Percentiles rank a stretch among this genome's conserved stretches.
phyloP scores from a whole-genome alignment of 2,888 invertebrate genomes.

The Callyntrura sp. region DNA sequence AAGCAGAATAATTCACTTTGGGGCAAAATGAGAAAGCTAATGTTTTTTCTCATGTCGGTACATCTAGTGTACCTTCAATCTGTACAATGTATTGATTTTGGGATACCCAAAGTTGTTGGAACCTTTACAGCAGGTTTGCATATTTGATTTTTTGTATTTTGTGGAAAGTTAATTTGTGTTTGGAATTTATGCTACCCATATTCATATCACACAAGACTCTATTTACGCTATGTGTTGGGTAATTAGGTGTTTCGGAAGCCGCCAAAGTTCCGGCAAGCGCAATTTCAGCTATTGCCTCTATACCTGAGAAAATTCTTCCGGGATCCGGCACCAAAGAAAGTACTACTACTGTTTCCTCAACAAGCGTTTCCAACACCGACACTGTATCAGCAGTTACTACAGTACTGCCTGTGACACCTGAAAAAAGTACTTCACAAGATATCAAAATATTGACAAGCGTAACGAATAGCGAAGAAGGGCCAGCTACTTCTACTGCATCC shows the following conservation, averaged over 20 bases:
- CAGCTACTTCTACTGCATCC: background rate
- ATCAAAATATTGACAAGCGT: too few species aligned
- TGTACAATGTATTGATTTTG: too few species aligned
- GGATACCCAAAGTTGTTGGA: too few species aligned
- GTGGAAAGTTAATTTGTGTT: too few species aligned
- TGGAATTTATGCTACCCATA: too few species aligned
- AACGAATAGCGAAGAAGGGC: background rate
- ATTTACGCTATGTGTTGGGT: too few species aligned
- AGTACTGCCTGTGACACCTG: background rate
- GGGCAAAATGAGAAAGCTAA: constrained; percentile 12
- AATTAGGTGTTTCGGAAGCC: background rate
- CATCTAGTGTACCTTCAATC: too few species aligned
- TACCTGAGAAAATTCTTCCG: constrained; percentile 14
- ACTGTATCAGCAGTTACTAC: background rate
- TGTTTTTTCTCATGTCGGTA: too few species aligned
- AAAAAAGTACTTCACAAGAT: background rate
- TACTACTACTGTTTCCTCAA: background rate
- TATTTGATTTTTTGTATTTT: too few species aligned
- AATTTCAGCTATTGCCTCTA: constrained; percentile 20
- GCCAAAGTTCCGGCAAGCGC: background rate
- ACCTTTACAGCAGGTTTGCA: too few species aligned
- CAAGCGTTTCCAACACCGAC: background rate
- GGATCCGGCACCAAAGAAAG: background rate
- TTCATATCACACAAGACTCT: too few species aligned
- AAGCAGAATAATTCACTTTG: too few species aligned